Evolutionary conservation across 2,113 vertebrate species (phyloP).

Genomic region (Gasterosteus nipponicus): DNA sequence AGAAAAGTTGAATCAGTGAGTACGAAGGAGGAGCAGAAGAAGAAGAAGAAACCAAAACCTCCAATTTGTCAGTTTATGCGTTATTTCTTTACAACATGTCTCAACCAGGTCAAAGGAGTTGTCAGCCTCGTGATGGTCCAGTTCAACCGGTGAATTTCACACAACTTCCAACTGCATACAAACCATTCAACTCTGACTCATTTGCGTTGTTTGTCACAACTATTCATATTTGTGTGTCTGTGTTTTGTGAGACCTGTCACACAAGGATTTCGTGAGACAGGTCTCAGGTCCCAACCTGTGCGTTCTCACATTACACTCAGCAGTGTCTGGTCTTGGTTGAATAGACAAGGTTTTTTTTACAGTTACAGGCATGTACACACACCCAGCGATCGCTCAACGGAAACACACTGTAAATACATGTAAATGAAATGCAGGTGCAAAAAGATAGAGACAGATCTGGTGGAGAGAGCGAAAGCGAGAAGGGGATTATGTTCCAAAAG

Average conservation of each 20-base stretch:
- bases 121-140: background rate
- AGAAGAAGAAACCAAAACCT: background rate
- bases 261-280: constrained; percentile 39
- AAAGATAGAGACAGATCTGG: constrained; percentile 20
- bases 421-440: constrained; percentile 12
- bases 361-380: background rate
- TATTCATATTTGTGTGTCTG: background rate
- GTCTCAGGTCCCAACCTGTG: constrained; percentile 42
- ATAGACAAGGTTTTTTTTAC: constrained; percentile 14
- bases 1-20: constrained; percentile 5
- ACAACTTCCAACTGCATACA: background rate
- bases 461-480: constrained; percentile 9
- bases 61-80: background rate
- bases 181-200: background rate
- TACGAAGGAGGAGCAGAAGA: background rate
- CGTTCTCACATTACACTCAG: constrained; percentile 68
- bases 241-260: constrained; percentile 24
- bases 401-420: constrained; percentile 29
- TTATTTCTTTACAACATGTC: background rate
- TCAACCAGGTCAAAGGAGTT: constrained; percentile 20
- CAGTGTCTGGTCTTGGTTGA: constrained; percentile 45
- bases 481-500: constrained; percentile 69
- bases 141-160: background rate
- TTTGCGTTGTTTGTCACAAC: background rate
- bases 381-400: background rate